Evolutionary conservation across 2,797 vertebrate genomes (phyloP), one percentile per base, ranked within the genome.

Genomic region (Trachops cirrhosus): DNA sequence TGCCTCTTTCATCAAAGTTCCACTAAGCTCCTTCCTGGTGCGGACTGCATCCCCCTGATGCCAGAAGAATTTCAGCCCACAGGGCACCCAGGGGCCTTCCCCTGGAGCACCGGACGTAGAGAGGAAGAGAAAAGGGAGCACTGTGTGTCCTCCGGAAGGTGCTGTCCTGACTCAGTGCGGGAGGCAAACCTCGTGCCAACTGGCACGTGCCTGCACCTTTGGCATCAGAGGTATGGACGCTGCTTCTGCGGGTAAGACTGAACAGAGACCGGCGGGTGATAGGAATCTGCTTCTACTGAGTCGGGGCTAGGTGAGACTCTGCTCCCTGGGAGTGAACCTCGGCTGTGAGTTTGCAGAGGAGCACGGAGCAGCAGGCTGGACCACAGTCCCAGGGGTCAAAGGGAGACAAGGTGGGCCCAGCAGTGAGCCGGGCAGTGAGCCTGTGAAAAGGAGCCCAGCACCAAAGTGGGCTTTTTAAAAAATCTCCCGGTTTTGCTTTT

Each of bases 151-250:
- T 6, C 11, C 3, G 2, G 59, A 32, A 54, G 52, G 44, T 3
- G 2, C 26, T 10, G 0, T 59, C 29, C 70, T 21, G 14, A 39
- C 11, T 15, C 6, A 64, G 21, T 3, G 2, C 2, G 0, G 2
- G 18, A 82, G n/a, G 75, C 11, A 74, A 52, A 37, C 48, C 10
- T 24, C 59, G 9, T 4, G 5, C 24, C 18, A 2, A 19, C 18
- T 4, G 50, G 50, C 14, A 6, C 6, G 18, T 2, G 52, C 21
- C 86, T 54, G 57, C 52, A 64, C 34, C 16, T 71, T 62, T 57
- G 71, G 24, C 64, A 52, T 50, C 44, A 10, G 2, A 64, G 12
- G 22, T 34, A 46, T 26, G 39, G 6, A 18, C 7, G 32, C 64
- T 54, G 59, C 16, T 64, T 82, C 29, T 82, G 37, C 21, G 37